phyloP scores from a whole-genome alignment of 2,888 invertebrate genomes.

The Rhamphomyia laevipes region DNA sequence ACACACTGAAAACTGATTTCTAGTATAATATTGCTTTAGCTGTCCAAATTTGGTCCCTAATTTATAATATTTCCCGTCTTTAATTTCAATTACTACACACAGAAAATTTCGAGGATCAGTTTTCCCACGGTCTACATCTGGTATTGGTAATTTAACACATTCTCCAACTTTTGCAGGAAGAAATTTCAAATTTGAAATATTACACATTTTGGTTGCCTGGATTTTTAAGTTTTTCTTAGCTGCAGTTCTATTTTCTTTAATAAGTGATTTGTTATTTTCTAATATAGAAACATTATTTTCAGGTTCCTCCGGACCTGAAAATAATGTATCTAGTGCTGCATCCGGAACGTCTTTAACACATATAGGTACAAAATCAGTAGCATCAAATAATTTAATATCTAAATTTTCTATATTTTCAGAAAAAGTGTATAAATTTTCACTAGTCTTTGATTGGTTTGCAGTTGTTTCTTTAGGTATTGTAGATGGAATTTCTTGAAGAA shows the following conservation, averaged over 20 bases:
- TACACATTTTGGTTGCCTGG: background rate
- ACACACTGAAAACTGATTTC: background rate
- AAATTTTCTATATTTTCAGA: background rate
- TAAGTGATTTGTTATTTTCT: background rate
- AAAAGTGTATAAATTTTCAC: background rate
- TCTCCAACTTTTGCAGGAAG: background rate
- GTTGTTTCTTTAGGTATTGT: background rate
- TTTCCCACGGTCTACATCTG: too few relatives aligned
- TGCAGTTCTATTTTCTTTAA: too few relatives aligned
- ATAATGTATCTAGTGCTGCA: background rate
- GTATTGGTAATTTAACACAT: too few relatives aligned
- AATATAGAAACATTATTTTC: background rate
- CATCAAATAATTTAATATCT: background rate
- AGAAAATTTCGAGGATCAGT: too few relatives aligned
- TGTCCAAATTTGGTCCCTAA: background rate
- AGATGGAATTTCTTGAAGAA: background rate
- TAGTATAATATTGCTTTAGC: background rate
- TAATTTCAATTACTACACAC: too few relatives aligned
- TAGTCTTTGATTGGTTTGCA: background rate
- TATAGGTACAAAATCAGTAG: background rate
- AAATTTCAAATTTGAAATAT: background rate
- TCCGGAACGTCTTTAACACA: background rate
- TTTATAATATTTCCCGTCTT: too few relatives aligned
- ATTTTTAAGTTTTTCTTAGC: background rate
- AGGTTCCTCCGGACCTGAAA: background rate